These are phyloP conservation scores for Pteronotus mesoamericanus DNA, from an alignment of 2,797 vertebrate species.

Conservation along the genomic window DNA sequence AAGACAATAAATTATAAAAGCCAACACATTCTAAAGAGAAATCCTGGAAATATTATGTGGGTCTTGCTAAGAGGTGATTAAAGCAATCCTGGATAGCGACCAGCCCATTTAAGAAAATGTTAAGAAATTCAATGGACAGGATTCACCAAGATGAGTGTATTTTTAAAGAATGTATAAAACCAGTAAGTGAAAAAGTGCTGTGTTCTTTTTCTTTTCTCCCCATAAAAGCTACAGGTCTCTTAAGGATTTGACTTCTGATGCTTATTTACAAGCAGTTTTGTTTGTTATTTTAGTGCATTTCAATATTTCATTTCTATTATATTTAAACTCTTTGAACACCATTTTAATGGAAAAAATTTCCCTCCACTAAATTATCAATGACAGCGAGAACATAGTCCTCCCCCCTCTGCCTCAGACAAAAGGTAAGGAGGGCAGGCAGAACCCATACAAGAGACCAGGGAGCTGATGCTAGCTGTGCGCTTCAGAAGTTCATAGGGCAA, in stretches of 20 bases:
- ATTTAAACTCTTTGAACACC: not conserved
- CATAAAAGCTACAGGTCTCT: not conserved
- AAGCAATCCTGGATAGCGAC: not conserved
- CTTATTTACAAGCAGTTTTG: not conserved
- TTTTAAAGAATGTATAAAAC: not conserved
- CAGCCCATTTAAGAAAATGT: not conserved
- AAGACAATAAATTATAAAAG: not conserved
- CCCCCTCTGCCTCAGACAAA: not conserved
- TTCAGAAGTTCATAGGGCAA: not conserved
- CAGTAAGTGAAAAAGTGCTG: not conserved
- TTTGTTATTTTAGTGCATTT: not conserved
- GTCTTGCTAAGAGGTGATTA: not conserved
- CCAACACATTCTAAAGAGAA: not conserved
- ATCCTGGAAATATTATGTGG: not conserved
- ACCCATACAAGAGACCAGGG: not conserved
- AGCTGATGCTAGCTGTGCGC: not conserved
- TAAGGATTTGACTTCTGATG: not conserved
- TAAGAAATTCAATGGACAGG: not conserved
- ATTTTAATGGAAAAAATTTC: not conserved
- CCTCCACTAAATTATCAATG: not conserved
- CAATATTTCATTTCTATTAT: not conserved
- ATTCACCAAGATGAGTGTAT: not conserved
- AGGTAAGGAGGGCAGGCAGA: not conserved
- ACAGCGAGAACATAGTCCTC: not conserved
- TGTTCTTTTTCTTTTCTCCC: not conserved